These are phyloP conservation scores for Cairina moschata DNA, from an alignment of 2,113 vertebrate genomes.

Conservation along the genomic window DNA sequence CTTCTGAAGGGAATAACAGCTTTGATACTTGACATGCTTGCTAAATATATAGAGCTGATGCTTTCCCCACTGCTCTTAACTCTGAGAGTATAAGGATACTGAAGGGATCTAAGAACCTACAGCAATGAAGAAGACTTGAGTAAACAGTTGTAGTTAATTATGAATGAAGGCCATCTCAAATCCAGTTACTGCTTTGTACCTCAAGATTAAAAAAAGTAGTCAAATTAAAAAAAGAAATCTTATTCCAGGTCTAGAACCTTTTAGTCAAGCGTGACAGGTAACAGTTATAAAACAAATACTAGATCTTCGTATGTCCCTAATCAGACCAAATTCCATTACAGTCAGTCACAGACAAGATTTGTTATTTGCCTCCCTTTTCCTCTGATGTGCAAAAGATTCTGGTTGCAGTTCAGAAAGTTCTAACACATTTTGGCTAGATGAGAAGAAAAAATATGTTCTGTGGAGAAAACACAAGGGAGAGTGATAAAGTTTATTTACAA, in stretches of 20 bases:
- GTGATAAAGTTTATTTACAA: slow-evolving; percentile 27
- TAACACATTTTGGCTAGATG: not conserved
- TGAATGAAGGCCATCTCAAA: not conserved
- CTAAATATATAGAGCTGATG: not conserved
- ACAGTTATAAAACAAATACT: not conserved
- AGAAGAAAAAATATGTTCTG: not conserved
- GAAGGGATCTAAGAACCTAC: not conserved
- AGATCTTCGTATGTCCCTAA: not conserved
- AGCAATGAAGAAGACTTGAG: not conserved
- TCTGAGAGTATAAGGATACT: not conserved
- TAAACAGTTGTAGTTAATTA: not conserved
- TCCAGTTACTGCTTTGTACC: not conserved
- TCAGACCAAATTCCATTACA: not conserved
- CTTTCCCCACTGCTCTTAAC: not conserved
- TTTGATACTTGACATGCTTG: not conserved
- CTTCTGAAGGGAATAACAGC: not conserved
- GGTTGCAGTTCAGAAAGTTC: not conserved
- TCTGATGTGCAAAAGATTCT: not conserved
- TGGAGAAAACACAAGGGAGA: not conserved
- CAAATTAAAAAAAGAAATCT: not conserved
- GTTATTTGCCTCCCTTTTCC: not conserved
- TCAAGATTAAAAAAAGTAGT: not conserved
- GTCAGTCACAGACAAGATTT: not conserved
- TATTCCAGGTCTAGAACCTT: not conserved
- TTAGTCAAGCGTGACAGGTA: not conserved